Evolutionary conservation across 1,140 invertebrate species (phyloP).

Genomic region (Euwallacea similis): DNA sequence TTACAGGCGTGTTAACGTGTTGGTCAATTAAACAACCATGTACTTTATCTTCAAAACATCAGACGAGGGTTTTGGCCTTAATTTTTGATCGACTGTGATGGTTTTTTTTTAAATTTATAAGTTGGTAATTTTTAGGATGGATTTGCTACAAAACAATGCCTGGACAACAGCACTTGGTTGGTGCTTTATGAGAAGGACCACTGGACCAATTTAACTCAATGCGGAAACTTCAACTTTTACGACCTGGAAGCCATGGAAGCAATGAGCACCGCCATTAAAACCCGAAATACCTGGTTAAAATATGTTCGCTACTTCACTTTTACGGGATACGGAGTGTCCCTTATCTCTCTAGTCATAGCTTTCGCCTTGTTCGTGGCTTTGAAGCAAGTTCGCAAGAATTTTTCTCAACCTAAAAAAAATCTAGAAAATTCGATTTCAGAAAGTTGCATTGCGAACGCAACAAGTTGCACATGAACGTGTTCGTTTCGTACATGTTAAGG

Average conservation of each 20-base stretch:
- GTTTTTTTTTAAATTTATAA: no score
- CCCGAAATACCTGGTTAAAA: constrained; percentile 61
- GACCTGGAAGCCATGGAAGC: constrained; percentile 24
- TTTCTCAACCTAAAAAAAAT: constrained; percentile 16
- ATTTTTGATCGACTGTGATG: no score
- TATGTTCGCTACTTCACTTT: constrained; percentile 66
- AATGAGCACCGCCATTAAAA: constrained; percentile 14
- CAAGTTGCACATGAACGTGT: constrained; percentile 70
- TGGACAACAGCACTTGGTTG: constrained; percentile 62
- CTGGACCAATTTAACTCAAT: constrained; percentile 65
- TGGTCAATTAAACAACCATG: no score
- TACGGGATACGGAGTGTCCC: constrained; percentile 71
- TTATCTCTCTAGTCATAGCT: constrained; percentile 66
- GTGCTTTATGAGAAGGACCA: constrained; percentile 53
- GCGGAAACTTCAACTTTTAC: constrained; percentile 45
- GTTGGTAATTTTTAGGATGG: constrained; percentile 51
- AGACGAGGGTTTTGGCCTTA: no score
- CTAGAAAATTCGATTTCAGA: constrained; percentile 52
- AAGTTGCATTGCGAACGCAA: constrained; percentile 68
- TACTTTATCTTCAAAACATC: no score
- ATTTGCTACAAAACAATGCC: constrained; percentile 61
- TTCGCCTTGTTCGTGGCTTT: constrained; percentile 68
- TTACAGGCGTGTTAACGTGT: no score
- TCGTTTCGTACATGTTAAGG: constrained; percentile 67
- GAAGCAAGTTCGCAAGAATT: constrained; percentile 60